Evolutionary conservation across 2,888 invertebrate genomes (phyloP), one percentile per base, ranked within the genome.

Genomic region (Eurois occulta): DNA sequence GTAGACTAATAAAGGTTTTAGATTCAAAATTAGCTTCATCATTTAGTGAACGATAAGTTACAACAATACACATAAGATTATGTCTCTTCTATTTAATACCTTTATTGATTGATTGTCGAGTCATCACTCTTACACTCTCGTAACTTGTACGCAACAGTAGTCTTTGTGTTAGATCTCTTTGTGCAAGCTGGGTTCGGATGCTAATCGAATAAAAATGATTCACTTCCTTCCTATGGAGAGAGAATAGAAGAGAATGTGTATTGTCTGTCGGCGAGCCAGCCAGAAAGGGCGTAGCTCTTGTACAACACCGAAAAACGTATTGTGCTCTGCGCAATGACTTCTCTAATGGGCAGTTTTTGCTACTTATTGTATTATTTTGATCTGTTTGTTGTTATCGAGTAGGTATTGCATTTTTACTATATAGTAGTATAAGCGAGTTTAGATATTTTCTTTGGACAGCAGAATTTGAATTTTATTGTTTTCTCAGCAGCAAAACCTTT

Each of bases 191-290:
- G 80, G 75, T 77, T 80, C 84, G 86, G 87, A 88, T 88, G 86
- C 89, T 94, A 94, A 95, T 94, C 92, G 93, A 94, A 93, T 94
- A 94, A 95, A 93, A 91, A 95, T 94, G 90, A 94, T 93, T 92
- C 92, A 92, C 93, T 94, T 95, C 95, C 94, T 94, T 94, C 94
- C 95, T 94, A 85, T 86, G 87, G 85, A 66, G 73, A 81, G 84
- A 86, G 85, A 87, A 84, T 80, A 72, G 80, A 86, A 77, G 86
- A 89, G 87, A 90, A 89, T 88, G 76, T 69, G 84, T 87, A 88
- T 93, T 89, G 89, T 92, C 86, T 87, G 87, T 86, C 86, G 80
- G 84, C 46, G 77, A 88, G 84, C 84, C 77, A 87, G 87, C 87
- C 89, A 88, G 83, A 85, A 87, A 87, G 91, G 91, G 91, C 91